Conservation (phyloP, 2,888 invertebrate genomes). For the Conops quadrifasciatus region DNA sequence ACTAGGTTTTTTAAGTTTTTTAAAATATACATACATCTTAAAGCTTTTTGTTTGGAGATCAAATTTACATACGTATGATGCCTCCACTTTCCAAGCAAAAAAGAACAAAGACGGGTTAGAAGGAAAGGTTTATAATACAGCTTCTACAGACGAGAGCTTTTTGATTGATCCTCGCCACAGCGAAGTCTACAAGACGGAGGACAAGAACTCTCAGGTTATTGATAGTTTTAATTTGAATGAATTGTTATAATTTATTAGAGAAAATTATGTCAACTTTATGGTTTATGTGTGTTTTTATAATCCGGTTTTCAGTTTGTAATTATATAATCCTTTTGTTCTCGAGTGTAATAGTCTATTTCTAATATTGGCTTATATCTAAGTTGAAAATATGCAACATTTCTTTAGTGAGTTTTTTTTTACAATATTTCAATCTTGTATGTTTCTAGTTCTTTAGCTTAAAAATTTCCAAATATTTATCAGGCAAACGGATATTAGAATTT, state of each 20-base stretch:
- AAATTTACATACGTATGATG: constrained; percentile 64
- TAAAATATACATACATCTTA: not conserved
- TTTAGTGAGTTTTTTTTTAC: not conserved
- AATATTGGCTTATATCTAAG: not conserved
- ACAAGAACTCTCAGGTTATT: constrained; percentile 59
- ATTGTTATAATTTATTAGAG: constrained; percentile 11
- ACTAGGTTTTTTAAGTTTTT: constrained; percentile 1
- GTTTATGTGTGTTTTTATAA: not conserved
- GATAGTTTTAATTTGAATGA: constrained; percentile 46
- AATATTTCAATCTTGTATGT: not conserved
- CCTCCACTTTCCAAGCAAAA: constrained; percentile 13
- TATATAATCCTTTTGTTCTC: not conserved
- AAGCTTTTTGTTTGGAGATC: constrained; percentile 66
- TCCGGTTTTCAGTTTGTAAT: not conserved
- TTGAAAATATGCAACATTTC: not conserved
- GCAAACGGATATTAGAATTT: not conserved
- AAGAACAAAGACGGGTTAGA: not conserved
- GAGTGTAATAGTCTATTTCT: not conserved
- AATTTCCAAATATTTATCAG: not conserved
- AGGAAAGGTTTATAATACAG: constrained; percentile 30
- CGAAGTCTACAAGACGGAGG: constrained; percentile 52
- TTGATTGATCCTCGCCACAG: constrained; percentile 60
- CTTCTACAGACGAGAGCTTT: constrained; percentile 51
- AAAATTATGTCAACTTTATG: not conserved
- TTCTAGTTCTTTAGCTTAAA: too few relatives aligned